These are phyloP conservation scores for Etheostoma cragini DNA, from an alignment of 2,113 vertebrate genomes.

Conservation along the genomic window DNA sequence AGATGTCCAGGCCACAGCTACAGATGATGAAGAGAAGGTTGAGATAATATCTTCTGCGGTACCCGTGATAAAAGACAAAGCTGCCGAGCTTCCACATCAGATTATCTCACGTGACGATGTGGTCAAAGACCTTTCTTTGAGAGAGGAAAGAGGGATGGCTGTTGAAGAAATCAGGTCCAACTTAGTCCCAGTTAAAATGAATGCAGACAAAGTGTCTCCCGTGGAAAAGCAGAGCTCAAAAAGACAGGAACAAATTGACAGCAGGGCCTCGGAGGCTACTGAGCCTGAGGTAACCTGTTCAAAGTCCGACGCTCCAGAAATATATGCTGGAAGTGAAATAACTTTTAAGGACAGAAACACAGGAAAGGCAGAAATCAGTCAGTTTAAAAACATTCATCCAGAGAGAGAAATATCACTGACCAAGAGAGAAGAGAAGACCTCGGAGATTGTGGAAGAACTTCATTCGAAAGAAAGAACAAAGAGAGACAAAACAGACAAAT, in stretches of 20 bases:
- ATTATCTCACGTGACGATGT: background rate
- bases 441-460: background rate
- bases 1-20: background rate
- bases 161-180: background rate
- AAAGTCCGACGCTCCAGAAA: background rate
- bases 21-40: background rate
- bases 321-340: no score
- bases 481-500: background rate
- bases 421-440: background rate
- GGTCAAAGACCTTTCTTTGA: background rate
- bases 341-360: background rate
- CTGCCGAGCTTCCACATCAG: background rate
- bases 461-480: background rate
- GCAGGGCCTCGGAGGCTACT: background rate
- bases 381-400: background rate
- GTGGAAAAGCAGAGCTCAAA: background rate
- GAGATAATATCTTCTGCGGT: background rate
- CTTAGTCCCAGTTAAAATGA: background rate
- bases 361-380: background rate
- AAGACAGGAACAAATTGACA: background rate
- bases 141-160: background rate
- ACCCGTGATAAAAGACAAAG: slow-evolving; percentile 3
- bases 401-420: background rate
- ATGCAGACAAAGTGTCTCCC: background rate
- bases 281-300: background rate